Conservation (phyloP, 1,140 invertebrate species). For the Branchinecta lynchi region DNA sequence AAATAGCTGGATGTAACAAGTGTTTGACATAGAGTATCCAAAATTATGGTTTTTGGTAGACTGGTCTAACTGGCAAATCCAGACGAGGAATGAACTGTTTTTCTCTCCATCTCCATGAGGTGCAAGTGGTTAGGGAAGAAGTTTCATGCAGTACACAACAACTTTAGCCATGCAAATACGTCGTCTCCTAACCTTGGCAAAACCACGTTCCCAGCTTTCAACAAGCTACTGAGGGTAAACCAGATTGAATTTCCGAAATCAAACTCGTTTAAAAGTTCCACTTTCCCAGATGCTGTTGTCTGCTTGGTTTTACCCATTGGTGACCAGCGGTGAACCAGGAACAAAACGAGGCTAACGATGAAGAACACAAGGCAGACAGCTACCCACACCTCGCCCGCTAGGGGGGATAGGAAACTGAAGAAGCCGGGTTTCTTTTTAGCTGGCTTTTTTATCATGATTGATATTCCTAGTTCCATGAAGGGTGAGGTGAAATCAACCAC, state of each 20-base stretch:
- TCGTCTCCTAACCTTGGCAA: slow-evolving; percentile 39
- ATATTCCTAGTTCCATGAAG: slow-evolving; percentile 52
- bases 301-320: slow-evolving; percentile 40
- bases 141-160: no score
- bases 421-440: slow-evolving; percentile 42
- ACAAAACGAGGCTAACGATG: slow-evolving; percentile 44
- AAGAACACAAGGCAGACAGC: slow-evolving; percentile 44
- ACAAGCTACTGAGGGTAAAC: slow-evolving; percentile 47
- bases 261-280: slow-evolving; percentile 42
- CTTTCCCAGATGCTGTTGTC: slow-evolving; percentile 31
- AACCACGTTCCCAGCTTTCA: slow-evolving; percentile 50
- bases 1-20: no score
- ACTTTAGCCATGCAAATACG: no score
- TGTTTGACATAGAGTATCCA: no score
- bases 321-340: slow-evolving; percentile 43
- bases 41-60: no score
- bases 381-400: slow-evolving; percentile 46
- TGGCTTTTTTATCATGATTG: slow-evolving; percentile 51
- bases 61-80: no score
- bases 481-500: slow-evolving; percentile 49
- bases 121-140: no score
- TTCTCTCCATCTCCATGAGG: no score
- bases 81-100: no score
- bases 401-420: slow-evolving; percentile 49
- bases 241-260: slow-evolving; percentile 47